These are phyloP conservation scores for Chelon labrosus DNA, from an alignment of 2,797 vertebrate genomes.

Conservation along the genomic window DNA sequence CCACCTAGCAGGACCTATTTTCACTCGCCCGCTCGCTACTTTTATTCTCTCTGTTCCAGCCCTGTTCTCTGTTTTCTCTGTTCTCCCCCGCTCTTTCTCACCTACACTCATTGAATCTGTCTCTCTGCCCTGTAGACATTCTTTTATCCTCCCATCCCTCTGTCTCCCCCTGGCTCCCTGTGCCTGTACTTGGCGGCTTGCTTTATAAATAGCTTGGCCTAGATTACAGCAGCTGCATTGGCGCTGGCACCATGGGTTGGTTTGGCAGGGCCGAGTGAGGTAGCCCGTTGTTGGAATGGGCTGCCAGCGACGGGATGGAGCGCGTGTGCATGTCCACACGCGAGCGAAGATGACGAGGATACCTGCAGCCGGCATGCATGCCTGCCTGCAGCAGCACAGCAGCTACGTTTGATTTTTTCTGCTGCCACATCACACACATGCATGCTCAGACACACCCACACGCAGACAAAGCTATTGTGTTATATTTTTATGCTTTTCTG, in stretches of 20 bases:
- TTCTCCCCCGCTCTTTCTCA: slow-evolving; percentile 50
- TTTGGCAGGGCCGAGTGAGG: slow-evolving; percentile 68
- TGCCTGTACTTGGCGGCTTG: slow-evolving; percentile 74
- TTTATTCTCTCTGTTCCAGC: slow-evolving; percentile 29
- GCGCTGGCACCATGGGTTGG: slow-evolving; percentile 76
- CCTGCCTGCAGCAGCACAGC: slow-evolving; percentile 42
- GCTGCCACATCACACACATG: slow-evolving; percentile 10
- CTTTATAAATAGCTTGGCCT: slow-evolving; percentile 90
- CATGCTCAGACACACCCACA: background rate
- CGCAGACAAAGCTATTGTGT: background rate
- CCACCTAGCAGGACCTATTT: slow-evolving; percentile 43
- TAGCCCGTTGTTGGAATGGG: slow-evolving; percentile 57
- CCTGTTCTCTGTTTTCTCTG: slow-evolving; percentile 29
- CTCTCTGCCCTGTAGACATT: slow-evolving; percentile 68
- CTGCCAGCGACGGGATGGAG: slow-evolving; percentile 36
- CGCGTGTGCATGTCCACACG: slow-evolving; percentile 17
- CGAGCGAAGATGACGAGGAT: slow-evolving; percentile 18
- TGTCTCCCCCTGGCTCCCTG: slow-evolving; percentile 70
- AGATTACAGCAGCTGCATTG: slow-evolving; percentile 87
- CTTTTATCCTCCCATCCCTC: slow-evolving; percentile 72
- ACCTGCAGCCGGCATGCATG: slow-evolving; percentile 37
- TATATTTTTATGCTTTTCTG: slow-evolving; percentile 27
- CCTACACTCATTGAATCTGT: slow-evolving; percentile 62
- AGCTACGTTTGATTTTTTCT: slow-evolving; percentile 13
- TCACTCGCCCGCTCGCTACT: slow-evolving; percentile 21